phyloP scores from a whole-genome alignment of 2,797 vertebrate genomes.

The Taenioides sp. region DNA sequence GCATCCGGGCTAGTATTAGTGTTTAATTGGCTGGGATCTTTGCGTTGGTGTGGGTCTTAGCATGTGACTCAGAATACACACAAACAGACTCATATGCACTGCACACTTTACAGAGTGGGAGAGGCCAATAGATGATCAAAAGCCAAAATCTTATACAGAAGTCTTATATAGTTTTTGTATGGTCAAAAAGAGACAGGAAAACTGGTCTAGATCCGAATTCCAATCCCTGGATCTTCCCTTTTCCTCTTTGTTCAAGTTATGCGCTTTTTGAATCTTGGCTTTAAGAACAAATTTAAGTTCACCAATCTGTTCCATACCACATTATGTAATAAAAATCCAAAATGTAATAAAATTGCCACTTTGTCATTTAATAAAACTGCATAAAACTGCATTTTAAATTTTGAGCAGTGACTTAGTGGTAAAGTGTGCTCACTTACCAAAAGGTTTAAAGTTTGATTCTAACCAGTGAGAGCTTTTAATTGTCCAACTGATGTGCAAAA shows the following conservation, averaged over 20 bases:
- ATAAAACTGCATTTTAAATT: too few relatives aligned
- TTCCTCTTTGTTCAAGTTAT: not conserved
- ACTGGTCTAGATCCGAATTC: slow-evolving; percentile 1
- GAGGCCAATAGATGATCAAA: slow-evolving; percentile 46
- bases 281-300: not conserved
- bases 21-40: slow-evolving; percentile 69
- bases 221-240: not conserved
- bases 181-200: slow-evolving; percentile 46
- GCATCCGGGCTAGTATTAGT: slow-evolving; percentile 58
- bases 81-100: slow-evolving; percentile 9
- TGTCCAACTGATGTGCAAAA: too few relatives aligned
- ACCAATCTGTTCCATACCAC: too few relatives aligned
- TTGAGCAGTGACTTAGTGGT: too few relatives aligned
- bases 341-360: too few relatives aligned
- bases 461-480: too few relatives aligned
- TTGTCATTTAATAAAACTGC: too few relatives aligned
- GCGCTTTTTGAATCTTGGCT: not conserved
- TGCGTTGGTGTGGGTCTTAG: slow-evolving; percentile 63
- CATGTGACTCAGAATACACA: slow-evolving; percentile 52
- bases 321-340: too few relatives aligned
- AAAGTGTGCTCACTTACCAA: too few relatives aligned
- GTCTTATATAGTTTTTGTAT: slow-evolving; percentile 6
- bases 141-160: slow-evolving; percentile 20
- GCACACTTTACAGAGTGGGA: slow-evolving; percentile 27
- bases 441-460: too few relatives aligned